Percentiles rank a stretch among this genome's conserved stretches.
These are phyloP conservation scores for Solenodon paradoxus DNA, from an alignment of 2,113 vertebrate species.

Conservation along the genomic window DNA sequence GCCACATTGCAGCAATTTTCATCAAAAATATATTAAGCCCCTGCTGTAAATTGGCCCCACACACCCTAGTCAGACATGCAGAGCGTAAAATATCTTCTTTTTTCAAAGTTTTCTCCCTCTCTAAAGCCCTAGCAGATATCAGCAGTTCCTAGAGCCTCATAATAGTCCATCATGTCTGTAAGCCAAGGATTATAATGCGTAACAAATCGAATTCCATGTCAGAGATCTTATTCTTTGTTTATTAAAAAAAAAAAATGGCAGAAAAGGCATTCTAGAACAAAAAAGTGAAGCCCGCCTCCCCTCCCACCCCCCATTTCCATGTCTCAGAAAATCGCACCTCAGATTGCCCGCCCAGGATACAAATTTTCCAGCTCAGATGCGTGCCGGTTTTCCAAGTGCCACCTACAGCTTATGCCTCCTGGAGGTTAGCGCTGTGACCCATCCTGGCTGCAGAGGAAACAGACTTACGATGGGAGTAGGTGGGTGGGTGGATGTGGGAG, in stretches of 20 bases:
- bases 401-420: neutral
- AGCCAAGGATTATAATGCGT: slow-evolving; percentile 55
- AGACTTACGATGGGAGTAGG: fast-evolving
- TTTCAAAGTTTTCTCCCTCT: slow-evolving; percentile 52
- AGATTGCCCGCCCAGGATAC: neutral
- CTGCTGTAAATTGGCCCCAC: slow-evolving; percentile 78
- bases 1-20: slow-evolving; percentile 77
- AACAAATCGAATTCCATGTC: slow-evolving; percentile 14
- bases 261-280: neutral
- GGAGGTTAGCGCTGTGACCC: no score
- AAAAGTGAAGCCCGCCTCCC: neutral
- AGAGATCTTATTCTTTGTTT: slow-evolving; percentile 57
- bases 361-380: neutral
- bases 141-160: slow-evolving; percentile 40
- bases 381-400: neutral
- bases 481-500: fast-evolving
- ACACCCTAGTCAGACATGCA: slow-evolving; percentile 72
- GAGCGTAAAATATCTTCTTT: slow-evolving; percentile 69
- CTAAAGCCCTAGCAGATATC: slow-evolving; percentile 56
- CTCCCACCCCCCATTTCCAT: neutral
- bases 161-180: slow-evolving; percentile 46
- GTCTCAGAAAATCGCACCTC: neutral
- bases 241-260: neutral
- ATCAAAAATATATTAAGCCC: slow-evolving; percentile 81
- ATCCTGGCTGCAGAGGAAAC: neutral